Evolutionary conservation across 2,888 invertebrate genomes (phyloP).

Genomic region (Acronicta aceris): DNA sequence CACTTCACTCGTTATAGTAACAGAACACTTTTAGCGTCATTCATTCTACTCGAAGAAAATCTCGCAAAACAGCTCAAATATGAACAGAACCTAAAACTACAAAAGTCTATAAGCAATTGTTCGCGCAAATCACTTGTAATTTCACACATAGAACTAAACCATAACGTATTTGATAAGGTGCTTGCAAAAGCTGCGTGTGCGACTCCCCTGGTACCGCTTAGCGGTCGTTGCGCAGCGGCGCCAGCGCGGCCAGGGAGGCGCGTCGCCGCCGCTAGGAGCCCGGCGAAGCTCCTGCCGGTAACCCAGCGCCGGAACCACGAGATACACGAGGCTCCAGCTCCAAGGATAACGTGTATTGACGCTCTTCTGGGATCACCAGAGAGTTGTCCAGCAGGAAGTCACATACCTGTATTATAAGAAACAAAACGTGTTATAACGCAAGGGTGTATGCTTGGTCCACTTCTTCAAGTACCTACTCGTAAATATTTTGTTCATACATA

Average conservation of each 20-base stretch:
- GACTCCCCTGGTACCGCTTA: slow-evolving; percentile 56
- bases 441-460: background rate
- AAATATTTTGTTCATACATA: too few species aligned
- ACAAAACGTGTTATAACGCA: background rate
- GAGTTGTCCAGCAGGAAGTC: slow-evolving; percentile 94
- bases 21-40: slow-evolving; percentile 8
- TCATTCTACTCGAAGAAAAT: slow-evolving; percentile 16
- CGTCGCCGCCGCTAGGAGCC: slow-evolving; percentile 85
- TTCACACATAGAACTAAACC: slow-evolving; percentile 23
- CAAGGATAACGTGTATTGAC: slow-evolving; percentile 94
- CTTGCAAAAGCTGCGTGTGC: slow-evolving; percentile 38
- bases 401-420: slow-evolving; percentile 72
- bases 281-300: slow-evolving; percentile 73
- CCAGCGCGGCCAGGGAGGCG: slow-evolving; percentile 84
- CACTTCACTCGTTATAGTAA: background rate
- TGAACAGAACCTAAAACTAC: slow-evolving; percentile 38
- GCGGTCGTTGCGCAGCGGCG: slow-evolving; percentile 76
- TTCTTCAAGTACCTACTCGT: background rate
- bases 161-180: slow-evolving; percentile 18
- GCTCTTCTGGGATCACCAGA: slow-evolving; percentile 94
- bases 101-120: slow-evolving; percentile 44
- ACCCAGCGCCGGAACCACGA: slow-evolving; percentile 75
- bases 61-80: slow-evolving; percentile 32
- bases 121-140: slow-evolving; percentile 42
- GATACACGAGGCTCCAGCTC: slow-evolving; percentile 94